Evolutionary conservation across 1,140 invertebrate genomes (phyloP), one percentile per base, ranked within the genome.

Genomic region (Drosophila auraria): DNA sequence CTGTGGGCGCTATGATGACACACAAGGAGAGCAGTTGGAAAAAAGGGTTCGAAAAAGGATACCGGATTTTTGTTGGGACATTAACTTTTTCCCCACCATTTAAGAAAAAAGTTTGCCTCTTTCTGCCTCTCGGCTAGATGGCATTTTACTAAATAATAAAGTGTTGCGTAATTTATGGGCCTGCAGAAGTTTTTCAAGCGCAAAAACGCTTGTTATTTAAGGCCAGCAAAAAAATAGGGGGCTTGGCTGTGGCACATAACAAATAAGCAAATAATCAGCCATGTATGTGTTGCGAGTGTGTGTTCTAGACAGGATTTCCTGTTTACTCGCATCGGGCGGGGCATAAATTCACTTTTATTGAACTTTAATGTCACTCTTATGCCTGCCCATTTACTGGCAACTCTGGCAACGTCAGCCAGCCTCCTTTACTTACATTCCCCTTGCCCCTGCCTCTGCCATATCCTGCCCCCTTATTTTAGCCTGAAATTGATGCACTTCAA

Each of bases 361-460:
- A 80, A 70, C 81, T 84, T 84, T 84, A 78, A 84, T 84, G 82
- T 84, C 64, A 59, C 77, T 73, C 78, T 80, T 87, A 87, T 87
- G 62, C 66, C 51, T 54, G 20, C 60, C 54, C 44, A 72, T 78
- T 76, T 78, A 73, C n/a, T n/a, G n/a, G n/a, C n/a, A n/a, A n/a
- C 47, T 27, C 6, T 49, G 20, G 20, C 20, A 20, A 20, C 20
- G 20, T 20, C 20, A 20, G 20, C 20, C 45, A 64, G 6, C 8
- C 5, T 45, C 45, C 25, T 11, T 40, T n/a, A 11, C 33, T 44
- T 47, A 6, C 14, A 38, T 14, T 11, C n/a, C 27, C n/a, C 9
- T 23, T 36, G 44, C 7, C 9, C 65, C 12, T 71, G 62, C 53
- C 44, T 58, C 44, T 27, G 27, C 12, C 25, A 11, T n/a, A 14